Evolutionary conservation across 2,113 vertebrate species (phyloP).

Genomic region (Semnornis frantzii): DNA sequence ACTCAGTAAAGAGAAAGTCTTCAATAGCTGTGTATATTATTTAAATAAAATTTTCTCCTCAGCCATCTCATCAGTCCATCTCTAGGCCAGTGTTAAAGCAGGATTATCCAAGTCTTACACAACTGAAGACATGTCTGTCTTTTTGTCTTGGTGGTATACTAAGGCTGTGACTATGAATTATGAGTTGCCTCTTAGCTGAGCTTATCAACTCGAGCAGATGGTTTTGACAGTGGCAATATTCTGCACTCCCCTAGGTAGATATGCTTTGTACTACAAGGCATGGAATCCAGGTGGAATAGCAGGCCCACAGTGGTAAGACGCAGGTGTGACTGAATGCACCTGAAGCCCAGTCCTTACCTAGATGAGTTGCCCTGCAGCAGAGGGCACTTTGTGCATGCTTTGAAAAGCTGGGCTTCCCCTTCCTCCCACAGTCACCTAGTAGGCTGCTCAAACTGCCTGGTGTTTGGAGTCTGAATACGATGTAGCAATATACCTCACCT

Average conservation of each 20-base stretch:
- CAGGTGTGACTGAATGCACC: not conserved
- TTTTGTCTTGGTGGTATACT: not conserved
- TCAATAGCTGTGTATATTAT: not conserved
- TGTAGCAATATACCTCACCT: not conserved
- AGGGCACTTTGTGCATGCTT: rapidly evolving
- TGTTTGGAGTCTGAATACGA: not conserved
- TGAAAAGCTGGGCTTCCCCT: not conserved
- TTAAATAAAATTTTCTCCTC: not conserved
- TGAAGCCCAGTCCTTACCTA: not conserved
- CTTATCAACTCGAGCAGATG: not conserved
- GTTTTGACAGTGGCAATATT: not conserved
- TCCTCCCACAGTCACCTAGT: rapidly evolving
- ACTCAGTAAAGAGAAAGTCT: rapidly evolving
- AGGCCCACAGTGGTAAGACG: not conserved
- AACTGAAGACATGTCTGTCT: not conserved
- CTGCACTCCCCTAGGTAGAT: not conserved
- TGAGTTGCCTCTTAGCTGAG: not conserved
- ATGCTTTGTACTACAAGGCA: not conserved
- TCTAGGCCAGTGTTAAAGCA: not conserved
- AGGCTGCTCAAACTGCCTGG: not conserved
- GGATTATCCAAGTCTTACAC: not conserved
- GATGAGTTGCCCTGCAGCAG: not conserved
- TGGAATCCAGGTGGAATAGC: not conserved
- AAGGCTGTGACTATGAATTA: not conserved
- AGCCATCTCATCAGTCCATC: not conserved